These are phyloP conservation scores for Gorsachius goisagi DNA, from an alignment of 2,113 vertebrate genomes.

Conservation along the genomic window DNA sequence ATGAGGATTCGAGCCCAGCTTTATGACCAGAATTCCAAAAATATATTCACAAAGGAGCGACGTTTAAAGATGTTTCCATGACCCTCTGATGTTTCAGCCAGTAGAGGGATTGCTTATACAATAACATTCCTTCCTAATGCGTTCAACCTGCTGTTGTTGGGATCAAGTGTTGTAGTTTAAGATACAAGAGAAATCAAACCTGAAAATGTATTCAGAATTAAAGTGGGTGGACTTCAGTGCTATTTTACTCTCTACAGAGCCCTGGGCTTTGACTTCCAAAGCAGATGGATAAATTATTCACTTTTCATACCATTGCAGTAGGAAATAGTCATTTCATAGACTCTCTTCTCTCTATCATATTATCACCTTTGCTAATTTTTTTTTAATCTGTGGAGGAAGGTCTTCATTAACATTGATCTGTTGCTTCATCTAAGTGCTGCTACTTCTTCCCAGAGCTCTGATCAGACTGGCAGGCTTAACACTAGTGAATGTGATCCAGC, in stretches of 20 bases:
- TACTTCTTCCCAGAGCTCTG: not conserved
- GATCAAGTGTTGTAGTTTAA: slow-evolving; percentile 42
- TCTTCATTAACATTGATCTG: not conserved
- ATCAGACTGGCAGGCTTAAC: not conserved
- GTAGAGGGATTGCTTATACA: slow-evolving; percentile 32
- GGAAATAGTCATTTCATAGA: slow-evolving; percentile 3
- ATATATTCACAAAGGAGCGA: not conserved
- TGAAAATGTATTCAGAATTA: slow-evolving; percentile 22
- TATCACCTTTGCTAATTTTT: slow-evolving; percentile 13
- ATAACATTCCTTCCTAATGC: slow-evolving; percentile 51
- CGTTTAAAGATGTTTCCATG: slow-evolving; percentile 42
- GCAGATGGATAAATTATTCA: slow-evolving; percentile 44
- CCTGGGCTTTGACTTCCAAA: slow-evolving; percentile 5
- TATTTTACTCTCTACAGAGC: slow-evolving; percentile 2
- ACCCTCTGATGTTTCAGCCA: slow-evolving; percentile 49
- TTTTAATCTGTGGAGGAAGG: not conserved
- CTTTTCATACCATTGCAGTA: not conserved
- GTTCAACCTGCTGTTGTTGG: slow-evolving; percentile 43
- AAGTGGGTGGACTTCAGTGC: not conserved
- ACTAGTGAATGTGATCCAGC: not conserved
- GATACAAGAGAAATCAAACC: slow-evolving; percentile 44
- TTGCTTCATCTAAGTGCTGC: not conserved
- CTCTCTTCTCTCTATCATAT: not conserved
- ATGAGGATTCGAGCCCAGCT: not conserved
- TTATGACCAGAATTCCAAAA: slow-evolving; percentile 36